Evolutionary conservation across 2,113 vertebrate species (phyloP).

Genomic region (Papio anubis): DNA sequence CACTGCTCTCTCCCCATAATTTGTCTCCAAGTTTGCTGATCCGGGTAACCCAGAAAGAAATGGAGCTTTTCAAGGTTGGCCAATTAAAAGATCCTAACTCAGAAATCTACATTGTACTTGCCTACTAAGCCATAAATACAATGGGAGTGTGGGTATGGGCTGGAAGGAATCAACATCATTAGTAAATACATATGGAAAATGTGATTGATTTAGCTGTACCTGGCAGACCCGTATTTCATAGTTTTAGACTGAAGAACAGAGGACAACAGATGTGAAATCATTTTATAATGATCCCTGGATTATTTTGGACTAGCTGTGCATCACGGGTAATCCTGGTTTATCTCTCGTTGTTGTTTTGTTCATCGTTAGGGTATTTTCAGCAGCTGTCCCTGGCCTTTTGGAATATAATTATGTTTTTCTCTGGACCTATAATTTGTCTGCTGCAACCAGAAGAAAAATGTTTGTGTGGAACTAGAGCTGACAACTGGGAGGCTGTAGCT

Average conservation of each 20-base stretch:
- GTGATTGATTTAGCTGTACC: background rate
- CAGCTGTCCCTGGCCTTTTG: slow-evolving; percentile 68
- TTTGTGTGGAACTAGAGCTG: slow-evolving; percentile 73
- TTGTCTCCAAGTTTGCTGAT: background rate
- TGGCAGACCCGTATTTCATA: background rate
- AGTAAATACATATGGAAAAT: background rate
- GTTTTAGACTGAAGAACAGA: slow-evolving; percentile 35
- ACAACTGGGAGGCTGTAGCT: slow-evolving; percentile 45
- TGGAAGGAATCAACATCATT: background rate
- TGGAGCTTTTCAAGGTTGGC: background rate
- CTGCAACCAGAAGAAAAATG: slow-evolving; percentile 72
- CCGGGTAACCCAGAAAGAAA: background rate
- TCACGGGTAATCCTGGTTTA: slow-evolving; percentile 2
- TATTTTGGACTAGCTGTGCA: background rate
- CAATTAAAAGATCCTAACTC: background rate
- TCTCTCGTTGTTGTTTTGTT: slow-evolving; percentile 53
- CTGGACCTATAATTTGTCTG: slow-evolving; percentile 80
- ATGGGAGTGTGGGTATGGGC: background rate
- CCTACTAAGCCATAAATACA: background rate
- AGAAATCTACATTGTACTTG: background rate
- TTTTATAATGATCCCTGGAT: background rate
- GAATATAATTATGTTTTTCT: slow-evolving; percentile 77
- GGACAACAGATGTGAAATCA: slow-evolving; percentile 13
- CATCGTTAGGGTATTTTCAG: slow-evolving; percentile 67
- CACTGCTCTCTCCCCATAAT: background rate